Evolutionary conservation across 2,797 vertebrate species (phyloP), one percentile per base, ranked within the genome.

Genomic region (Gadopsis marmoratus): DNA sequence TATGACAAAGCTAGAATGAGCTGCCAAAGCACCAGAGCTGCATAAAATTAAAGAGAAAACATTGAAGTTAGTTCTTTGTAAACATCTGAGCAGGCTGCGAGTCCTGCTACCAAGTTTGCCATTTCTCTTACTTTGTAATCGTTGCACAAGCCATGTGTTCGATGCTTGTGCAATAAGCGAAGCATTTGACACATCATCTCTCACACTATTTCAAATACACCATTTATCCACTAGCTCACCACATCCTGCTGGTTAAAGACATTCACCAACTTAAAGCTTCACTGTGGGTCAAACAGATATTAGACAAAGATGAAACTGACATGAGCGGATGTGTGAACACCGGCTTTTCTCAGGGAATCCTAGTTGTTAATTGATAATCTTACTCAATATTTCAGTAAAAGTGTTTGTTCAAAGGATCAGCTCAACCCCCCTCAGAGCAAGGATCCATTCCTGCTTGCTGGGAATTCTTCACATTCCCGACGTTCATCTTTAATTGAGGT

Each of bases 381-480:
- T 11, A 3, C 12, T 33, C 19, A 16, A 62, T 63, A 26, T 69
- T 63, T 54, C 11, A 63, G 29, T 14, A 41, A 71, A 80, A 2
- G 5, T 35, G 58, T 65, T 74, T 10, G 68, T 75, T 82, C 31
- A 71, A 78, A 71, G 45, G 9, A 58, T 71, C 58, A 3, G 39
- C 74, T 70, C 70, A 26, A 67, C 69, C 74, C 48, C 81, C 79
- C 71, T 53, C 61, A 12, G 56, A 84, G 79, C 60, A 17, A 26
- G 61, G 74, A 72, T 56, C 51, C 74, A 79, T 84, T 88, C 82
- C 62, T 58, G 67, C 76, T 64, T 53, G 37, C 75, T 75, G 81
- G 65, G 76, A 91, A 93, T 92, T 91, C 88, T 72, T 86, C 59
- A 83, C 88, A 95, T 94, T 94, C 91, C 88, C 79, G 5, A 56